Evolutionary conservation across 1,140 invertebrate species (phyloP).

Genomic region (Drosophila paulistorum): DNA sequence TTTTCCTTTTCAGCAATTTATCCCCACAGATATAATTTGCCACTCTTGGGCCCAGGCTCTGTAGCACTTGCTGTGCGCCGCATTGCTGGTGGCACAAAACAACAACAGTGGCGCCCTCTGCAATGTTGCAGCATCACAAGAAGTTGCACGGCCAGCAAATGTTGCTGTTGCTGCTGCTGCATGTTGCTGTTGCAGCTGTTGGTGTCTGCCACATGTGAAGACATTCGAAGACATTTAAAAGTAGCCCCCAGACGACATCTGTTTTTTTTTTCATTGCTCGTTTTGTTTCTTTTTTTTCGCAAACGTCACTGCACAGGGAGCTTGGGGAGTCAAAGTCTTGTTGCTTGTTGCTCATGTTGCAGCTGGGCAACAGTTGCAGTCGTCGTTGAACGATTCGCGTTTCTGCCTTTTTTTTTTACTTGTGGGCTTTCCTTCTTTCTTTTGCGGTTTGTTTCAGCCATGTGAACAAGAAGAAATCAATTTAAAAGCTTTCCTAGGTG

Average conservation of each 20-base stretch:
- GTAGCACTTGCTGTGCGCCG: slow-evolving; percentile 68
- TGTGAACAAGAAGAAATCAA: slow-evolving; percentile 58
- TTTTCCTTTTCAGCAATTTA: slow-evolving; percentile 59
- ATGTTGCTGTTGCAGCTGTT: slow-evolving; percentile 80
- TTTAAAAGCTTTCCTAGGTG: slow-evolving; percentile 1
- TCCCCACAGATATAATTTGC: slow-evolving; percentile 54
- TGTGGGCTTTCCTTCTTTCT: slow-evolving; percentile 74
- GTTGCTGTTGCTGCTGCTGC: slow-evolving; percentile 55
- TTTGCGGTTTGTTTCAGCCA: slow-evolving; percentile 51
- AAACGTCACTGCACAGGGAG: slow-evolving; percentile 11
- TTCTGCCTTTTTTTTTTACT: slow-evolving; percentile 56
- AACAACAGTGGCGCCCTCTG: slow-evolving; percentile 82
- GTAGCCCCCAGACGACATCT: slow-evolving; percentile 57
- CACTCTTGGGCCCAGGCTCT: slow-evolving; percentile 43
- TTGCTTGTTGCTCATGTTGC: slow-evolving; percentile 44
- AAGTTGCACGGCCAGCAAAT: slow-evolving; percentile 55
- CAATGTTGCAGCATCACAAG: slow-evolving; percentile 78
- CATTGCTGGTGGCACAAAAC: slow-evolving; percentile 80
- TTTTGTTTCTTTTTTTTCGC: slow-evolving; percentile 2
- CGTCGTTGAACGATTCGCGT: slow-evolving; percentile 9
- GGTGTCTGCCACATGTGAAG: slow-evolving; percentile 52
- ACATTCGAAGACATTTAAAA: slow-evolving; percentile 20
- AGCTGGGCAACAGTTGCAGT: slow-evolving; percentile 59
- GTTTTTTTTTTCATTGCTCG: slow-evolving; percentile 39
- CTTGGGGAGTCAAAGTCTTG: slow-evolving; percentile 34